These are phyloP conservation scores for Telmatochromis sp. DNA, from an alignment of 2,113 vertebrate genomes.

Conservation along the genomic window DNA sequence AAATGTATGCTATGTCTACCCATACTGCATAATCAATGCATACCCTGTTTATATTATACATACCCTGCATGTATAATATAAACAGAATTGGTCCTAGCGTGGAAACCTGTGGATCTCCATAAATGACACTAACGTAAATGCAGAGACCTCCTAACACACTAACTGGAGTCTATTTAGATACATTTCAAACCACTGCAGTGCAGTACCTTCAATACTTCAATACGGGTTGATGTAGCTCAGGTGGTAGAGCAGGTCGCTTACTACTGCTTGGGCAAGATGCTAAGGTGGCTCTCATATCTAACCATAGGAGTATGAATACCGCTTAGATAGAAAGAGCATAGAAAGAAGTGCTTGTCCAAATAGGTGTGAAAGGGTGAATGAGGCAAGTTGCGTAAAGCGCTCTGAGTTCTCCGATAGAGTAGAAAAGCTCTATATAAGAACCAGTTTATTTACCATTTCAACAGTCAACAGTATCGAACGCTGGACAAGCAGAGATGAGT, in stretches of 20 bases:
- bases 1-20: neutral
- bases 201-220: neutral
- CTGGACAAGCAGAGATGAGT: neutral
- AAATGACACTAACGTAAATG: fast-evolving
- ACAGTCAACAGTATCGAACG: neutral
- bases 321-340: neutral
- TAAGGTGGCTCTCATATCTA: neutral
- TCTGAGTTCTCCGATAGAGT: neutral
- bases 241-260: too few relatives aligned
- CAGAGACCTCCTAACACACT: neutral
- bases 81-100: too few relatives aligned
- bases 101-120: neutral
- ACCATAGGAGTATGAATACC: neutral
- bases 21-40: neutral
- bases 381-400: fast-evolving
- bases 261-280: too few relatives aligned
- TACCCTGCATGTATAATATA: neutral
- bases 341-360: neutral
- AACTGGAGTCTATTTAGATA: neutral
- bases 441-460: neutral
- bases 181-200: neutral
- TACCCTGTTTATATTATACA: neutral
- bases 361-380: neutral
- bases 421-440: neutral
- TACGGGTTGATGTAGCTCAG: neutral